Conservation (phyloP, 2,888 invertebrate genomes). For the Mactromeris polynyma region DNA sequence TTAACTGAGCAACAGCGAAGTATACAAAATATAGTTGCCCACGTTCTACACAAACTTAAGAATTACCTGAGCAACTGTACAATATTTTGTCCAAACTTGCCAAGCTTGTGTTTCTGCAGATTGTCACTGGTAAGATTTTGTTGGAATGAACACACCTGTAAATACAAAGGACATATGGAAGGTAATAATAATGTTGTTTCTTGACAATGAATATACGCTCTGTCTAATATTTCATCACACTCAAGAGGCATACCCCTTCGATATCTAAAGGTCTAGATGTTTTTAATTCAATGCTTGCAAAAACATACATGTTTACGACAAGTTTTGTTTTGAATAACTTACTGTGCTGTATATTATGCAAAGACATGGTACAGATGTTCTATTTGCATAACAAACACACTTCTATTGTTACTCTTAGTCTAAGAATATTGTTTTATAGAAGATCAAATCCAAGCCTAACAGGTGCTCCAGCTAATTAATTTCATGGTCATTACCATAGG, state of each 20-base stretch:
- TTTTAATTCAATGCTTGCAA: no score
- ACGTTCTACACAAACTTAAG: neutral
- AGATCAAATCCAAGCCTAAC: neutral
- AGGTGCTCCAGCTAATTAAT: neutral
- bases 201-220: no score
- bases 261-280: no score
- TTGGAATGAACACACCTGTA: slow-evolving; percentile 91
- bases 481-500: slow-evolving; percentile 1
- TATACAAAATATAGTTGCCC: neutral
- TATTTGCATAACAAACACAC: neutral
- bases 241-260: no score
- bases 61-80: slow-evolving; percentile 83
- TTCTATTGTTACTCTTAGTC: neutral
- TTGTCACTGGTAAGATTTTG: slow-evolving; percentile 89
- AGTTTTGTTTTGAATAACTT: slow-evolving; percentile 1
- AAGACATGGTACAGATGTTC: neutral
- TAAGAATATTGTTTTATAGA: neutral
- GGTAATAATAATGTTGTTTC: no score
- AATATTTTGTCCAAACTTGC: slow-evolving; percentile 89
- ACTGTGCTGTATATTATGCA: neutral
- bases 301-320: neutral
- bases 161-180: slow-evolving; percentile 15
- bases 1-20: neutral
- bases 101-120: slow-evolving; percentile 88
- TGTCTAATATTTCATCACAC: no score